Conservation (phyloP, 2,797 vertebrate genomes). For the Cryptoprocta ferox region DNA sequence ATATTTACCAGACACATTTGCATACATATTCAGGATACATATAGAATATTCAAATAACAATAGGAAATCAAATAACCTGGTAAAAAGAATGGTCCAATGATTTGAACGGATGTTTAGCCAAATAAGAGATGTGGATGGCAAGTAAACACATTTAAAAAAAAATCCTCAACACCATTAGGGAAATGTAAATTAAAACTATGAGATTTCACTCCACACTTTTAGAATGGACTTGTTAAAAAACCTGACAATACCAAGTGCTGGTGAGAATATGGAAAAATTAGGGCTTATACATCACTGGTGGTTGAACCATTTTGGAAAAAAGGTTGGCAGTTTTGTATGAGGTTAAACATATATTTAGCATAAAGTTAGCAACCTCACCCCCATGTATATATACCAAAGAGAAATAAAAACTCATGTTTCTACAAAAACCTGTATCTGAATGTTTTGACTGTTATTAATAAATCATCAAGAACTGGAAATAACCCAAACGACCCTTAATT, state of each 20-base stretch:
- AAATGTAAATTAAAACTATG: not conserved
- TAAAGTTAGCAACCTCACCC: not conserved
- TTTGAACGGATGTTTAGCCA: not conserved
- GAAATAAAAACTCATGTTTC: not conserved
- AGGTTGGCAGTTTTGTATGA: not conserved
- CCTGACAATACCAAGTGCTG: not conserved
- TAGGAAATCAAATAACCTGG: not conserved
- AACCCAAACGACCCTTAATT: not conserved
- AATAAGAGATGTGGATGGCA: not conserved
- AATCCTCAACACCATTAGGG: not conserved
- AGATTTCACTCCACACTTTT: not conserved
- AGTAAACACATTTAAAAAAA: not conserved
- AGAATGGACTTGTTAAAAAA: not conserved
- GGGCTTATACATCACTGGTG: not conserved
- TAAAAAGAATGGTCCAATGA: not conserved
- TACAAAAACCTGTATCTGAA: not conserved
- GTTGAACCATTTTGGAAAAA: not conserved
- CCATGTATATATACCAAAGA: not conserved
- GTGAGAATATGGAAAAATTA: not conserved
- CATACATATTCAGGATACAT: not conserved
- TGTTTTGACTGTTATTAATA: not conserved
- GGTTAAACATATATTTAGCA: not conserved
- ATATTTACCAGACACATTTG: not conserved
- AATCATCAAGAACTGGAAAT: not conserved
- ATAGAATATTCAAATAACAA: not conserved